These are phyloP conservation scores for Morelia viridis DNA, from an alignment of 2,797 vertebrate species.

Conservation along the genomic window DNA sequence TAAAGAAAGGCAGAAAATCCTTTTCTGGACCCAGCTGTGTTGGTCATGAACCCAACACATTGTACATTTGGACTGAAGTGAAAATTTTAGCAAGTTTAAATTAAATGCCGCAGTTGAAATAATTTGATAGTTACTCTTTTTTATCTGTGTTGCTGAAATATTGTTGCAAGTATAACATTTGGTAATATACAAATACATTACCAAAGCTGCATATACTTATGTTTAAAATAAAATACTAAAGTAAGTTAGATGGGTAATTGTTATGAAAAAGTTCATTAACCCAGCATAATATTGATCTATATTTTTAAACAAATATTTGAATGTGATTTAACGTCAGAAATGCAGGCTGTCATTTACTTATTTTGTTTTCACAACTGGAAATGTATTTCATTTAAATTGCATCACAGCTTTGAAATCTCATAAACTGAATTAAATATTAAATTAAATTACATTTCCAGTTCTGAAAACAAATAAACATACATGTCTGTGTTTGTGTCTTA, in stretches of 20 bases:
- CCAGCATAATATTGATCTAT: constrained; percentile 74
- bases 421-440: not conserved
- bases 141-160: constrained; percentile 46
- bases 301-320: constrained; percentile 72
- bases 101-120: constrained; percentile 32
- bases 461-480: not conserved
- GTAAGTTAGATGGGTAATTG: constrained; percentile 83
- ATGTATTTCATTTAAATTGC: constrained; percentile 12
- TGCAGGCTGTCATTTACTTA: constrained; percentile 45
- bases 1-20: not conserved
- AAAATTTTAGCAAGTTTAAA: constrained; percentile 17
- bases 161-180: constrained; percentile 61
- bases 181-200: constrained; percentile 65
- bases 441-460: not conserved
- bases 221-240: constrained; percentile 79
- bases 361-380: constrained; percentile 56
- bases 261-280: constrained; percentile 82
- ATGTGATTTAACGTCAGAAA: constrained; percentile 72
- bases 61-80: constrained; percentile 27
- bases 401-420: not conserved
- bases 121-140: constrained; percentile 32
- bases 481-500: not conserved
- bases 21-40: not conserved
- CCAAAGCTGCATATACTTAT: constrained; percentile 75
- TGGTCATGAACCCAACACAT: not conserved